Conservation (phyloP, 2,888 invertebrate genomes). For the Drosophila kokeensis region DNA sequence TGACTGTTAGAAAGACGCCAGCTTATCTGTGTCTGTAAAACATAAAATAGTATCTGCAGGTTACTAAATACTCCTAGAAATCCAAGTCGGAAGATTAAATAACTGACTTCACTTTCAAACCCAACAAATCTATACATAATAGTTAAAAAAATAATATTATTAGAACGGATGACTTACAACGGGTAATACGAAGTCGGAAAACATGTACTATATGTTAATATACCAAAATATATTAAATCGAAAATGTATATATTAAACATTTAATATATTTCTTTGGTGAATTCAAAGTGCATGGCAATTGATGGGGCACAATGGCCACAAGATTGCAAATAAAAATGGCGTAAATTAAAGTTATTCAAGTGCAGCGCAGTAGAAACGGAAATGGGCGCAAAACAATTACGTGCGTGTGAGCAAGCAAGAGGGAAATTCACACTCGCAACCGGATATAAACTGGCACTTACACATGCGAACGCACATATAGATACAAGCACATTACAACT, state of each 20-base stretch:
- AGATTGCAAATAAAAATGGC: constrained; percentile 68
- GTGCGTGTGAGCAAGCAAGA: constrained; percentile 27
- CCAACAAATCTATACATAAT: neutral
- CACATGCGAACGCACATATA: constrained; percentile 21
- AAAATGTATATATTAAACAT: neutral
- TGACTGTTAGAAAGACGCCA: neutral
- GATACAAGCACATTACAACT: constrained; percentile 33
- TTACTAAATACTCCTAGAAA: neutral
- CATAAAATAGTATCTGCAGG: neutral
- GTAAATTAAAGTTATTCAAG: constrained; percentile 73
- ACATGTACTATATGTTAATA: neutral
- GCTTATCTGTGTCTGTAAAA: neutral
- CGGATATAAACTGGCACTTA: constrained; percentile 16
- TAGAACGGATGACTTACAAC: neutral
- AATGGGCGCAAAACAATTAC: constrained; percentile 78
- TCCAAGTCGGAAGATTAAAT: neutral
- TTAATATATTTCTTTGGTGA: neutral
- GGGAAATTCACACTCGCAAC: constrained; percentile 25
- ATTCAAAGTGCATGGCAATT: constrained; percentile 32
- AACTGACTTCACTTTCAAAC: neutral
- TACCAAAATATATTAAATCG: neutral
- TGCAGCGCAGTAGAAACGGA: constrained; percentile 76
- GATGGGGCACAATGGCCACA: constrained; percentile 15
- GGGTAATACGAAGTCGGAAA: neutral
- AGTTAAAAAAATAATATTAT: neutral